Evolutionary conservation across 2,888 invertebrate species (phyloP), one percentile per base, ranked within the genome.

Genomic region (Graphium colonna): DNA sequence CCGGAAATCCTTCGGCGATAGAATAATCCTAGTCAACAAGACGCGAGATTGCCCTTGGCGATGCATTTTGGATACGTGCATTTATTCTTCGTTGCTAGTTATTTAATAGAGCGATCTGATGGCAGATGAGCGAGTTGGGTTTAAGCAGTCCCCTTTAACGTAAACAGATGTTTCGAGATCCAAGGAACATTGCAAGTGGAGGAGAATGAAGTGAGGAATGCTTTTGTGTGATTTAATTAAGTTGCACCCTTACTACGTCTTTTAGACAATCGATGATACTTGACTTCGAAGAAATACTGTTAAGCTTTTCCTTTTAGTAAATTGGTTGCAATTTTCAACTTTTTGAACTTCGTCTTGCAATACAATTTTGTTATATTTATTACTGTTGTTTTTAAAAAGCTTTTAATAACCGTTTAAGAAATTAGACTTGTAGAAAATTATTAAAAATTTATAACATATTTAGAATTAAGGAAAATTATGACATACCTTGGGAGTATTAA

Each of bases 1-100:
- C 48, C 42, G 33, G 12, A 53, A 39, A 40, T 53, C 13, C 33
- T 12, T 0, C n/a, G 13, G 26, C 36, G 33, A 55, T 47, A 45
- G 44, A 28, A 45, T 45, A 45, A 52, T 68, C 64, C 64, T 67
- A 28, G 31, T 42, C 47, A 43, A 43, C 72, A 77, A 73, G 73
- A 73, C 77, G 78, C 75, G 76, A 71, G 74, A 68, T 69, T 68
- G 71, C 75, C 79, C 71, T 69, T 68, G 74, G 69, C 73, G 72
- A 77, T 79, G 69, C 78, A 69, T 68, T 71, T 68, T 68, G 57
- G 63, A 65, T 62, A 67, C 49, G 51, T 33, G 57, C 41, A 57
- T 55, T 52, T 57, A 53, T 50, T 52, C 51, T 52, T 46, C 41
- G 44, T 8, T 57, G 61, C 64, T 64, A 68, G 42, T 51, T 50